Percentiles rank a stretch among this genome's conserved stretches.
Evolutionary conservation across 2,888 invertebrate species (phyloP).

Genomic region (Drosophila nr. perissopoda): DNA sequence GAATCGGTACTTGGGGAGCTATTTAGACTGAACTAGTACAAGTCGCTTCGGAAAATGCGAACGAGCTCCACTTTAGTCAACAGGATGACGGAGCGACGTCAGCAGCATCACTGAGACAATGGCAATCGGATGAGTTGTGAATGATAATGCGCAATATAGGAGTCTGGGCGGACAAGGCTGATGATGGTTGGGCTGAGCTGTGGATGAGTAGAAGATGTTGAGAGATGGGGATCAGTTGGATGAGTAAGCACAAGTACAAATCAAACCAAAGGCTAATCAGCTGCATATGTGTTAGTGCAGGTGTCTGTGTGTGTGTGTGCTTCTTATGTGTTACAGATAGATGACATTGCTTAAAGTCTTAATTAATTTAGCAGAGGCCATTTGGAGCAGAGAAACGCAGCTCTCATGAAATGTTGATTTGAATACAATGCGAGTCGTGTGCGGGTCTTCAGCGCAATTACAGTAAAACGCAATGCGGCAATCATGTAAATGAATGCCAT

Average conservation of each 20-base stretch:
- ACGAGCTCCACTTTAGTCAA: constrained; percentile 50
- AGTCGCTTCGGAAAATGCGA: constrained; percentile 37
- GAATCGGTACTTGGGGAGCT: constrained; percentile 21
- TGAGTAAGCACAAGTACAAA: constrained; percentile 44
- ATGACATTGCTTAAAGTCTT: constrained; percentile 59
- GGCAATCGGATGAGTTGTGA: constrained; percentile 77
- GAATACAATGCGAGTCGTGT: constrained; percentile 45
- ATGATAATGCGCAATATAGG: constrained; percentile 64
- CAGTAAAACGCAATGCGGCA: constrained; percentile 81
- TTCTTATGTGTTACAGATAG: constrained; percentile 34
- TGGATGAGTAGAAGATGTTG: constrained; percentile 25
- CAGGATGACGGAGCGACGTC: constrained; percentile 36
- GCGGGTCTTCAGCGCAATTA: constrained; percentile 55
- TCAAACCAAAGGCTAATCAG: constrained; percentile 44
- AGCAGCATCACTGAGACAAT: constrained; percentile 63
- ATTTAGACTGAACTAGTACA: constrained; percentile 54
- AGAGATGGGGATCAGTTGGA: constrained; percentile 30
- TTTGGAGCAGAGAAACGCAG: constrained; percentile 14
- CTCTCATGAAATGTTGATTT: constrained; percentile 57
- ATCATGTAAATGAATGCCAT: constrained; percentile 80
- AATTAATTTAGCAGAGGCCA: constrained; percentile 63
- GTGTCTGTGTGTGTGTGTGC: constrained; percentile 16
- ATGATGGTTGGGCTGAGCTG: constrained; percentile 17
- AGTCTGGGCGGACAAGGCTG: constrained; percentile 1
- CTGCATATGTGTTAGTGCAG: constrained; percentile 11